A percentile compares a stretch with the other conserved stretches of the same genome.
phyloP scores from a whole-genome alignment of 2,888 invertebrate genomes.

The Disparrhopalites patrizii region DNA sequence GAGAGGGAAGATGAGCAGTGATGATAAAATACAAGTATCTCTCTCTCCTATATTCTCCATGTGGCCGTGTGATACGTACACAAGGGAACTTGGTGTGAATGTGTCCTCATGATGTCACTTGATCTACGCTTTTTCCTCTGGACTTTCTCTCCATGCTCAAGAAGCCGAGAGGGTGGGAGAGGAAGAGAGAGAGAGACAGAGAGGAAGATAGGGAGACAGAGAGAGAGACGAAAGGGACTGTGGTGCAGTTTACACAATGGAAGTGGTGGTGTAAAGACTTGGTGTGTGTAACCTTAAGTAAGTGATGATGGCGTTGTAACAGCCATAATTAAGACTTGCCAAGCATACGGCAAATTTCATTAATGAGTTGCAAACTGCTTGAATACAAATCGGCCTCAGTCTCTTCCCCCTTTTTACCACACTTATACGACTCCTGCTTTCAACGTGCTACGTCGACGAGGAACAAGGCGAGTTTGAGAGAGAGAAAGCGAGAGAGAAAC shows the following conservation, averaged over 20 bases:
- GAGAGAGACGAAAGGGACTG: background rate
- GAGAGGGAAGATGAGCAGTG: background rate
- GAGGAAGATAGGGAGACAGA: background rate
- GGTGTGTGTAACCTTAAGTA: constrained; percentile 20
- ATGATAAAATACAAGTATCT: background rate
- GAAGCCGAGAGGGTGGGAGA: too few relatives aligned
- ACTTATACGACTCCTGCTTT: too few relatives aligned
- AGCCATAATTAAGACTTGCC: constrained; percentile 47
- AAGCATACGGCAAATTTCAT: constrained; percentile 45
- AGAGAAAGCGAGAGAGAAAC: too few relatives aligned
- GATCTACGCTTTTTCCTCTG: too few relatives aligned
- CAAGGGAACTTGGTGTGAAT: too few relatives aligned
- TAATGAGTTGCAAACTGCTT: constrained; percentile 47
- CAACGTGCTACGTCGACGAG: background rate
- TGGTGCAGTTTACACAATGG: background rate
- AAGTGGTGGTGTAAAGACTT: background rate
- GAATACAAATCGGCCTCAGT: constrained; percentile 42
- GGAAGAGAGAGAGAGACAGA: background rate
- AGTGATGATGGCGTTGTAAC: constrained; percentile 30
- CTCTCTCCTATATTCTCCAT: background rate
- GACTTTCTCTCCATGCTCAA: too few relatives aligned
- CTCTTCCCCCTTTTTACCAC: background rate
- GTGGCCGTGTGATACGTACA: too few relatives aligned
- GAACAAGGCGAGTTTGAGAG: too few relatives aligned
- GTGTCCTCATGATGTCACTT: too few relatives aligned